Percentiles rank a stretch among this genome's conserved stretches.
These are phyloP conservation scores for Episyrphus balteatus DNA, from an alignment of 1,140 invertebrate genomes.

Conservation along the genomic window DNA sequence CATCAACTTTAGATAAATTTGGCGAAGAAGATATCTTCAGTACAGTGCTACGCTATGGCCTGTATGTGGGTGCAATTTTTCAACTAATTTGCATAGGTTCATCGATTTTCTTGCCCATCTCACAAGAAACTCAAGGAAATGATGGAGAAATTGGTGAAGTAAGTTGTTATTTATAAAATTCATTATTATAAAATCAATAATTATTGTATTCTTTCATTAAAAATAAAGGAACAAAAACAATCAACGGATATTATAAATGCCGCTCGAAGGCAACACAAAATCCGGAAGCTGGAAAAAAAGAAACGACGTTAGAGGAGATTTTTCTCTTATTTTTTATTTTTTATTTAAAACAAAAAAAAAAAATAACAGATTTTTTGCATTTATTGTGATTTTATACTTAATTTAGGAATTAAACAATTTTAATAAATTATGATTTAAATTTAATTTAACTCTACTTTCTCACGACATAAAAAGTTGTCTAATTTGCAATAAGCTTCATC, in stretches of 20 bases:
- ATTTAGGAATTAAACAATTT: no score
- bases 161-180: not conserved
- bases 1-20: constrained; percentile 19
- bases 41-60: constrained; percentile 22
- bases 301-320: constrained; percentile 27
- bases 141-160: not conserved
- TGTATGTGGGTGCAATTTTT: constrained; percentile 28
- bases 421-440: no score
- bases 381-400: no score
- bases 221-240: not conserved
- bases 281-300: constrained; percentile 31
- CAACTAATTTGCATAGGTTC: constrained; percentile 25
- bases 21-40: constrained; percentile 27
- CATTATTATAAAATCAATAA: not conserved
- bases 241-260: not conserved
- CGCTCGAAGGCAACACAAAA: constrained; percentile 23
- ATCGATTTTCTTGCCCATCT: constrained; percentile 6
- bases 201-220: not conserved
- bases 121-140: not conserved
- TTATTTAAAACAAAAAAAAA: no score
- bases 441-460: no score
- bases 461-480: no score
- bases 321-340: no score
- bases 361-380: no score
- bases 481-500: no score